Evolutionary conservation across 2,888 invertebrate genomes (phyloP).

Genomic region (Xanthorhoe designata): DNA sequence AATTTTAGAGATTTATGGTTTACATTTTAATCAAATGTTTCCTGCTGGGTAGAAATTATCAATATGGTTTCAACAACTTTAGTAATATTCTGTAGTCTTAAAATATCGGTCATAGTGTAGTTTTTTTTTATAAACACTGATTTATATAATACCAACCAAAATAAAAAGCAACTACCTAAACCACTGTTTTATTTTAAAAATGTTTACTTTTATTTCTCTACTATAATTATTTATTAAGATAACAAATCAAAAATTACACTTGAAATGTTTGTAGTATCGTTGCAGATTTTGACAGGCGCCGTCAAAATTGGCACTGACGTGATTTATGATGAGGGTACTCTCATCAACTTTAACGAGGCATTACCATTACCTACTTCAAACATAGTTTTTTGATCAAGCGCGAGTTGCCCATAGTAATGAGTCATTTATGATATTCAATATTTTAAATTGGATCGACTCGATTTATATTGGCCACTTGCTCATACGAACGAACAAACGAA

Average conservation of each 20-base stretch:
- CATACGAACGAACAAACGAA: too few relatives aligned
- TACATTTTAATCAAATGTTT: constrained; percentile 25
- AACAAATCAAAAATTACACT: too few relatives aligned
- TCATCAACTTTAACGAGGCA: constrained; percentile 84
- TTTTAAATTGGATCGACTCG: too few relatives aligned
- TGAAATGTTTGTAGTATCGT: neutral
- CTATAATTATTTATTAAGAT: too few relatives aligned
- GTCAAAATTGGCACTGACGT: constrained; percentile 50
- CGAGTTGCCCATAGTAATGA: too few relatives aligned
- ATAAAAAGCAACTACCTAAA: too few relatives aligned
- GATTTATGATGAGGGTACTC: constrained; percentile 66
- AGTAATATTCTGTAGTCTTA: neutral
- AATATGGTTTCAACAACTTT: neutral
- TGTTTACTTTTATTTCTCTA: too few relatives aligned
- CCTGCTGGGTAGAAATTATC: constrained; percentile 19
- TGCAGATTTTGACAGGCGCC: constrained; percentile 2
- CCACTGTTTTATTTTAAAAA: too few relatives aligned
- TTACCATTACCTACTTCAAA: constrained; percentile 71
- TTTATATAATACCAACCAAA: too few relatives aligned
- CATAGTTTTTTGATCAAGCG: too few relatives aligned
- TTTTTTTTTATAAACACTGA: neutral
- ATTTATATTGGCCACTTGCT: too few relatives aligned
- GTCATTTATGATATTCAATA: too few relatives aligned
- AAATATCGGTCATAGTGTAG: neutral
- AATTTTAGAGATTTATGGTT: constrained; percentile 29